Evolutionary conservation across 2,888 invertebrate genomes (phyloP).

Genomic region (Tetrapedia diversipes): DNA sequence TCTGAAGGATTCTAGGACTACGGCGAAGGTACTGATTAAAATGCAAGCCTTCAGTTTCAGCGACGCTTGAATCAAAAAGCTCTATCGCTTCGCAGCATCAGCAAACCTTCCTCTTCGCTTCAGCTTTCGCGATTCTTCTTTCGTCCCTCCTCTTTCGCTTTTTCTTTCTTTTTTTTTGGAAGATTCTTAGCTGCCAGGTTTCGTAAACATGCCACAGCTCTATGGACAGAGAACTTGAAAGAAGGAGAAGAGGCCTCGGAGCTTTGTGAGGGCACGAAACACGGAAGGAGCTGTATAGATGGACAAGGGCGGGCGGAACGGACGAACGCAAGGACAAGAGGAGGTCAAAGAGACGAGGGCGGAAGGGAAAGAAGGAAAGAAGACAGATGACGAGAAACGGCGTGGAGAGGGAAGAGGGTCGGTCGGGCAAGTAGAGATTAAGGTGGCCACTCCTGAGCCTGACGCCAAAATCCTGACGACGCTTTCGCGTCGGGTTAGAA

Average conservation of each 20-base stretch:
- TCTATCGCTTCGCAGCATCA: slow-evolving; percentile 28
- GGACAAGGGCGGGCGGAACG: slow-evolving; percentile 33
- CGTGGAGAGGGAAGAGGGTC: too few species aligned
- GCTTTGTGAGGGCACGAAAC: slow-evolving; percentile 44
- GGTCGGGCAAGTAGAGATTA: slow-evolving; percentile 73
- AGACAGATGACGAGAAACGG: slow-evolving; percentile 54
- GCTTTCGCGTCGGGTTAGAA: slow-evolving; percentile 68
- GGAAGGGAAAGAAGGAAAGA: slow-evolving; percentile 34
- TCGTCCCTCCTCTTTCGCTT: slow-evolving; percentile 16
- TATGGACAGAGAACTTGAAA: slow-evolving; percentile 49
- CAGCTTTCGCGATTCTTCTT: neutral
- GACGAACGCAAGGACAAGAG: slow-evolving; percentile 36
- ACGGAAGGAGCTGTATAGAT: slow-evolving; percentile 31
- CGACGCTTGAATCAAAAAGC: slow-evolving; percentile 15
- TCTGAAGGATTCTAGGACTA: neutral
- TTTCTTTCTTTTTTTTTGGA: slow-evolving; percentile 36
- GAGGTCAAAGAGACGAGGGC: slow-evolving; percentile 39
- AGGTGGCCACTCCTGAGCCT: slow-evolving; percentile 73
- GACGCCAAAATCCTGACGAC: slow-evolving; percentile 71
- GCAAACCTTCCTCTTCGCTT: slow-evolving; percentile 20
- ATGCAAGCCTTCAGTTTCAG: slow-evolving; percentile 36
- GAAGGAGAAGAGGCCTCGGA: slow-evolving; percentile 33
- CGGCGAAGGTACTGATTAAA: slow-evolving; percentile 22
- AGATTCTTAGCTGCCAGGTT: slow-evolving; percentile 56
- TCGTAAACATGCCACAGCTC: slow-evolving; percentile 61